phyloP scores from a whole-genome alignment of 2,797 vertebrate species.

The Allenopithecus nigroviridis region DNA sequence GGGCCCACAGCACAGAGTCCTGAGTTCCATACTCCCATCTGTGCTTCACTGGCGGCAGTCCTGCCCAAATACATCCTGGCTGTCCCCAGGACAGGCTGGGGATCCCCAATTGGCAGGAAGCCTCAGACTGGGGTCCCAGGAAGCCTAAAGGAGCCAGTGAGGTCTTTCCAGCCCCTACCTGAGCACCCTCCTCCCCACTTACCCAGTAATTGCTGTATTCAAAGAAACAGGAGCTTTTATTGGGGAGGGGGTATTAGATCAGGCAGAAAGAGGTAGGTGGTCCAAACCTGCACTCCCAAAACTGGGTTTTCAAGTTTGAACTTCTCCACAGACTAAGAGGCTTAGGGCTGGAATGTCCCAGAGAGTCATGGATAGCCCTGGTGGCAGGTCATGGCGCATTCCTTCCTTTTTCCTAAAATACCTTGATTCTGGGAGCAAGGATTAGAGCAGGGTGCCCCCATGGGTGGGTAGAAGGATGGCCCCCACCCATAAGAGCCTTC shows the following conservation, averaged over 20 bases:
- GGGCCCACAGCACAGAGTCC: background rate
- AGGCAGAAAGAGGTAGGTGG: constrained; percentile 76
- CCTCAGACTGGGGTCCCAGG: background rate
- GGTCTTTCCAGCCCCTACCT: background rate
- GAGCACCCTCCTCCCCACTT: background rate
- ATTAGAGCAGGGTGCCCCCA: constrained; percentile 44
- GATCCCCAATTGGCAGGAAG: background rate
- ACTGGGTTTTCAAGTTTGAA: constrained; percentile 83
- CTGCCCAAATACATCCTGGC: background rate
- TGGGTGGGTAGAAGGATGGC: background rate
- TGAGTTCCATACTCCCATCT: background rate
- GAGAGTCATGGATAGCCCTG: constrained; percentile 73
- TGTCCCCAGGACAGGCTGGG: background rate
- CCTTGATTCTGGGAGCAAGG: constrained; percentile 49
- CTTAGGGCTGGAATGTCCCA: constrained; percentile 81
- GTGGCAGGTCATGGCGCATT: constrained; percentile 68
- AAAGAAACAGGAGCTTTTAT: constrained; percentile 59
- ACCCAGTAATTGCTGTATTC: constrained; percentile 45
- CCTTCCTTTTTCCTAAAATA: constrained; percentile 62
- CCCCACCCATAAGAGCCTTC: background rate
- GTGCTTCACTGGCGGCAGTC: background rate
- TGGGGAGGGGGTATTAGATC: constrained; percentile 56
- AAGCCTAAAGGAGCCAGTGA: background rate
- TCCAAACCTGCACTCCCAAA: constrained; percentile 72
- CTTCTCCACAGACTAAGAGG: constrained; percentile 75